These are phyloP conservation scores for Goniozus legneri DNA, from an alignment of 1,140 invertebrate species.

Conservation along the genomic window DNA sequence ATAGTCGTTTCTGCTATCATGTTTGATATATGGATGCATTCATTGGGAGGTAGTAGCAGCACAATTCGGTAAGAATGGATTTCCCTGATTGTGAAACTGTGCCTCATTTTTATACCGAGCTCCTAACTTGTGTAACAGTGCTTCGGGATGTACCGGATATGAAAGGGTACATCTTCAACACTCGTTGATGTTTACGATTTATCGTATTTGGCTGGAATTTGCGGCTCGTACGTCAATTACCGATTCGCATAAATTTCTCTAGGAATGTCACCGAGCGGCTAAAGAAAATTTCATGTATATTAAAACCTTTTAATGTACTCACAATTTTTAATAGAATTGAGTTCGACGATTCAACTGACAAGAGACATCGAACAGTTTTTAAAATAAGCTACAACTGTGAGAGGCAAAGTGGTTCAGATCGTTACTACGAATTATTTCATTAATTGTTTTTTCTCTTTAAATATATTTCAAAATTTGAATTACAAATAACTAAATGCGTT, in stretches of 20 bases:
- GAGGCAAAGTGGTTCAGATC: too few relatives aligned
- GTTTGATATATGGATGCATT: constrained; percentile 49
- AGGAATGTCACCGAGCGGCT: constrained; percentile 6
- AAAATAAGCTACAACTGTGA: too few relatives aligned
- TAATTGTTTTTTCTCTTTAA: too few relatives aligned
- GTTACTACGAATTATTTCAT: too few relatives aligned
- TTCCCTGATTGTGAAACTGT: constrained; percentile 53
- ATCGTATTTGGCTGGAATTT: constrained; percentile 30
- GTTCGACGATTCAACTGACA: too few relatives aligned
- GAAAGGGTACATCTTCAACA: constrained; percentile 20
- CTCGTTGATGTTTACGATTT: constrained; percentile 26
- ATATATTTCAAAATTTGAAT: too few relatives aligned
- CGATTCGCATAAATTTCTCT: constrained; percentile 27
- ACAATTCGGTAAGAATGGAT: constrained; percentile 41
- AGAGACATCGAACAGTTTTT: too few relatives aligned
- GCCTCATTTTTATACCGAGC: constrained; percentile 53
- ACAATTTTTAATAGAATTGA: too few relatives aligned
- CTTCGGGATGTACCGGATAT: constrained; percentile 26
- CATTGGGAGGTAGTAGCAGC: constrained; percentile 49
- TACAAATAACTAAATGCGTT: too few relatives aligned
- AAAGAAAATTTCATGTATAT: too few relatives aligned
- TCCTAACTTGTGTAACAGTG: constrained; percentile 41
- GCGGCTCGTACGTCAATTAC: constrained; percentile 35
- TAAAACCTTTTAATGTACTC: too few relatives aligned
- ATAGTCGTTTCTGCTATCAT: constrained; percentile 37